A percentile compares a stretch with the other conserved stretches of the same genome.
phyloP scores from a whole-genome alignment of 2,888 invertebrate genomes.

The Acronicta psi region DNA sequence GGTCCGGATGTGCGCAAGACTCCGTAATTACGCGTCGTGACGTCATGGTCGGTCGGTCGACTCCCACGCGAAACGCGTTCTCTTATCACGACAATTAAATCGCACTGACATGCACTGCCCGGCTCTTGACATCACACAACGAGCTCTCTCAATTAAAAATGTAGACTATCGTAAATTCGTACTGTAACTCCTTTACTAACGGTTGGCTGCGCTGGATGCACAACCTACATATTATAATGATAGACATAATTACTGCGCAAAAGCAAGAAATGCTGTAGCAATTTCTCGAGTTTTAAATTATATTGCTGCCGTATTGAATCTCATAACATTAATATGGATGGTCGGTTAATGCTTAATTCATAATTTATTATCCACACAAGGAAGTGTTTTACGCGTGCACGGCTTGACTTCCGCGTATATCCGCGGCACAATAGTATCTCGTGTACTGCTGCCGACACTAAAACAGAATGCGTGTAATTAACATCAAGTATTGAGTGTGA shows the following conservation, averaged over 20 bases:
- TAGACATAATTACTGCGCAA: slow-evolving; percentile 23
- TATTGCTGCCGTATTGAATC: slow-evolving; percentile 24
- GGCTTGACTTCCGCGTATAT: slow-evolving; percentile 66
- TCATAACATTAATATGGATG: slow-evolving; percentile 35
- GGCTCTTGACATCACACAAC: slow-evolving; percentile 62
- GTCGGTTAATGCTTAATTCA: slow-evolving; percentile 20
- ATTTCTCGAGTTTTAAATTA: slow-evolving; percentile 23
- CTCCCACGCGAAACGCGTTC: slow-evolving; percentile 75
- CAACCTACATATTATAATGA: slow-evolving; percentile 31
- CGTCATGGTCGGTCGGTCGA: slow-evolving; percentile 68
- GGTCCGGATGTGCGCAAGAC: slow-evolving; percentile 65
- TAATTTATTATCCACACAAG: slow-evolving; percentile 24
- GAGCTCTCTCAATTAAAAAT: slow-evolving; percentile 61
- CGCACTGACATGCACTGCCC: slow-evolving; percentile 70
- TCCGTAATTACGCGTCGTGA: slow-evolving; percentile 70
- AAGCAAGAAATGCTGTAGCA: slow-evolving; percentile 13
- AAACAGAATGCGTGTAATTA: slow-evolving; percentile 77
- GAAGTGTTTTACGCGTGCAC: slow-evolving; percentile 54
- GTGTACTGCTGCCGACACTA: slow-evolving; percentile 54
- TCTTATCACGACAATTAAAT: slow-evolving; percentile 80
- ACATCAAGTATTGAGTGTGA: slow-evolving; percentile 77
- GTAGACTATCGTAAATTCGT: slow-evolving; percentile 49
- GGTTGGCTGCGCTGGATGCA: slow-evolving; percentile 15
- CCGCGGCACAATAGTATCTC: slow-evolving; percentile 62
- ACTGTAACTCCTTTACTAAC: slow-evolving; percentile 41